Evolutionary conservation across 2,113 vertebrate genomes (phyloP).

Genomic region (Smithornis capensis): DNA sequence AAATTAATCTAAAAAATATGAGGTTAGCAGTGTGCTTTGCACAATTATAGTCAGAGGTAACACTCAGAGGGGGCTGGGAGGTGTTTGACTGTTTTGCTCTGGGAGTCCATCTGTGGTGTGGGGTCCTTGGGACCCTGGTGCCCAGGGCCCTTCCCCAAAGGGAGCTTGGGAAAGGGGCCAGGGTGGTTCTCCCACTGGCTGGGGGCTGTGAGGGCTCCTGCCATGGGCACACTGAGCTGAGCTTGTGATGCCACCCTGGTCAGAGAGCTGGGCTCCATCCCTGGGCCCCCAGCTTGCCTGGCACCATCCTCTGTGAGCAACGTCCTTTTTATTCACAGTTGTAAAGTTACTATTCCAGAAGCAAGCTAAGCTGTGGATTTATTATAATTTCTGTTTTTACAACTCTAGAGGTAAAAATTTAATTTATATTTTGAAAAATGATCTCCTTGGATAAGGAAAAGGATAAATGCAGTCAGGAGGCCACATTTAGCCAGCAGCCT

Average conservation of each 20-base stretch:
- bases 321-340: accelerated
- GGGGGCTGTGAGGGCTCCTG: neutral
- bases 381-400: accelerated
- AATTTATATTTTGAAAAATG: neutral
- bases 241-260: accelerated
- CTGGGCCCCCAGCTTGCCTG: accelerated
- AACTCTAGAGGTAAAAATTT: neutral
- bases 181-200: accelerated
- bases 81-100: neutral
- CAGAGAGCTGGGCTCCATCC: neutral
- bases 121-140: neutral
- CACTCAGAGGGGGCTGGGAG: neutral
- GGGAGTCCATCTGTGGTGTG: accelerated
- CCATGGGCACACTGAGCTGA: accelerated
- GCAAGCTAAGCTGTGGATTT: neutral
- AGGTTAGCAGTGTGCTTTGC: neutral
- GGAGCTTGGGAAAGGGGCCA: neutral
- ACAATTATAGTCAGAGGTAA: neutral
- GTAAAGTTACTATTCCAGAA: neutral
- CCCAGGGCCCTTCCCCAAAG: accelerated
- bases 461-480: neutral
- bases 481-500: neutral
- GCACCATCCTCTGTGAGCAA: accelerated
- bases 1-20: neutral
- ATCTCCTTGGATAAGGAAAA: neutral